Evolutionary conservation across 2,888 invertebrate genomes (phyloP).

Genomic region (Fissipunctia ypsillon): DNA sequence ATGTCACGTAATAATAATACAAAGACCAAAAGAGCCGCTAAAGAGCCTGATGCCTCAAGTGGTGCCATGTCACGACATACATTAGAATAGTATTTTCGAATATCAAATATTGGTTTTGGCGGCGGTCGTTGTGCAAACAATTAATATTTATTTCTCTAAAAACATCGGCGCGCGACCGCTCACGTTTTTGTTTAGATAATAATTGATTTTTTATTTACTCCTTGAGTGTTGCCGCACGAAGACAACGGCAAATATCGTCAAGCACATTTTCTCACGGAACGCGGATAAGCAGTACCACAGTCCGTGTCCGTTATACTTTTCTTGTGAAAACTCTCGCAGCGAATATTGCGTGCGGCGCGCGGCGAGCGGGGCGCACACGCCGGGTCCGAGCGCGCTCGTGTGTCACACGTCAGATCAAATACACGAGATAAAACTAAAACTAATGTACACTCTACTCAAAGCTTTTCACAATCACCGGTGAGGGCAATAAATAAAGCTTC

Average conservation of each 20-base stretch:
- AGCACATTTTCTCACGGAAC: slow-evolving; percentile 83
- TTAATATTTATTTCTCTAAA: slow-evolving; percentile 90
- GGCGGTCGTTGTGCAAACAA: slow-evolving; percentile 88
- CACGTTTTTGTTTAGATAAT: slow-evolving; percentile 88
- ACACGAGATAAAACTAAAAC: slow-evolving; percentile 87
- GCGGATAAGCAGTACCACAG: slow-evolving; percentile 62
- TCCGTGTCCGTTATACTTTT: slow-evolving; percentile 73
- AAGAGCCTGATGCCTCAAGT: slow-evolving; percentile 84
- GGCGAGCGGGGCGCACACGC: slow-evolving; percentile 53
- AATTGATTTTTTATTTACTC: slow-evolving; percentile 89
- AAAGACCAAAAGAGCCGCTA: slow-evolving; percentile 87
- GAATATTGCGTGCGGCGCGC: slow-evolving; percentile 54
- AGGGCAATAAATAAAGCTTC: slow-evolving; percentile 90
- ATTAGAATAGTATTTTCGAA: slow-evolving; percentile 90
- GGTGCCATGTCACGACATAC: slow-evolving; percentile 84
- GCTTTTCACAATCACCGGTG: slow-evolving; percentile 89
- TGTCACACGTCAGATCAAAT: slow-evolving; percentile 88
- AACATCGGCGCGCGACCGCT: slow-evolving; percentile 88
- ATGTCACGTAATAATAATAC: slow-evolving; percentile 76
- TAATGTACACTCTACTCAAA: slow-evolving; percentile 88
- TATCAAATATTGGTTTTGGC: slow-evolving; percentile 89
- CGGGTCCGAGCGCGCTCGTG: slow-evolving; percentile 75
- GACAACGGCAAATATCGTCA: slow-evolving; percentile 80
- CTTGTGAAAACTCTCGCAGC: slow-evolving; percentile 73
- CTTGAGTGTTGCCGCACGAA: slow-evolving; percentile 82